Evolutionary conservation across 1,140 invertebrate species (phyloP), one percentile per base, ranked within the genome.

Genomic region (Drosophila elegans): DNA sequence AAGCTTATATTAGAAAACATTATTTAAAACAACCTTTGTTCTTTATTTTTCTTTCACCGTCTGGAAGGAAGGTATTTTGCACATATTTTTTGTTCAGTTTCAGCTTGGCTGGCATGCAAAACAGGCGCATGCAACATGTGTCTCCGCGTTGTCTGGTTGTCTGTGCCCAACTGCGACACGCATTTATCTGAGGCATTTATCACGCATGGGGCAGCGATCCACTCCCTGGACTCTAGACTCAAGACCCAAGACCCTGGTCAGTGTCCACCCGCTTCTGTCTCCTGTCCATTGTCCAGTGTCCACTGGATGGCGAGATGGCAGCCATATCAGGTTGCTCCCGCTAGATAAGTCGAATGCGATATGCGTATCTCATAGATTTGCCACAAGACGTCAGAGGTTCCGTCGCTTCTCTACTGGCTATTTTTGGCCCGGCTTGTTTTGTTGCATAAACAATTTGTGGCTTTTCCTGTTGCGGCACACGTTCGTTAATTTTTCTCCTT

Each of bases 291-390:
- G 13, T 13, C 10, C 61, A 27, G 11, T 45, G 63, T 34, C 74
- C 51, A 72, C 10, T 74, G 51, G 61, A 42, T 56, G 21, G 34
- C 9, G 29, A 71, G 67, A 63, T 60, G 80, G 62, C 61, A 64
- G 57, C 76, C 83, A 86, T 86, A 86, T 86, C 83, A 74, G 81
- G 84, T 88, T 86, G 66, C 77, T 66, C 49, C 77, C 61, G 49
- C 78, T 60, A 89, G 85, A 88, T 88, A 88, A 89, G 80, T 89
- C 80, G 88, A 89, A 89, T 89, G 84, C 84, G 84, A 88, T 88
- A 88, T 84, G 83, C 83, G 80, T 88, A 89, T 89, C 84, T 80
- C 84, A 88, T 88, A 80, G 84, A 89, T 88, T 84, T 89, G 68
- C 68, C 67, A 72, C 53, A 69, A 72, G 68, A 72, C 68, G 51